Conservation (phyloP, 2,797 vertebrate species). For the Nannoperca obscura region DNA sequence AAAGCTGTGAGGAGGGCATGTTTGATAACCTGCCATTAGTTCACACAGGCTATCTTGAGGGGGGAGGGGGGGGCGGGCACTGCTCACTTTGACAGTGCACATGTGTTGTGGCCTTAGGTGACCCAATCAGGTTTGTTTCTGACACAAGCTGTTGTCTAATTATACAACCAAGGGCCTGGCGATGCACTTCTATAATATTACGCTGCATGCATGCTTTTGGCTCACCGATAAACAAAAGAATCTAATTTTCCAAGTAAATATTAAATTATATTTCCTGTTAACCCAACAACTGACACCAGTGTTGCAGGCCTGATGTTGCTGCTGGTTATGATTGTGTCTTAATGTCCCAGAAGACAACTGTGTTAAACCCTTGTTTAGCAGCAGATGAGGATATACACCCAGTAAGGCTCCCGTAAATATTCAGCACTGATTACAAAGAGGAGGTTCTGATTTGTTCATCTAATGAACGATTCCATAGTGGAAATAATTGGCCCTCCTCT, state of each 20-base stretch:
- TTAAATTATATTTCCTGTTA: slow-evolving; percentile 23
- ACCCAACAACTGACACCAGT: slow-evolving; percentile 26
- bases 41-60: neutral
- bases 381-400: slow-evolving; percentile 38
- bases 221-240: slow-evolving; percentile 16
- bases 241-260: slow-evolving; percentile 14
- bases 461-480: slow-evolving; percentile 58
- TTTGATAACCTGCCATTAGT: slow-evolving; percentile 26
- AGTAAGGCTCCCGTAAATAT: slow-evolving; percentile 53
- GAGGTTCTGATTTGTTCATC: slow-evolving; percentile 50
- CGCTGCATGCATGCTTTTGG: neutral
- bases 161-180: slow-evolving; percentile 1
- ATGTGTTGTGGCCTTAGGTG: slow-evolving; percentile 5
- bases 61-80: neutral
- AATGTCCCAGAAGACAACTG: slow-evolving; percentile 39
- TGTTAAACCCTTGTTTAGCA: slow-evolving; percentile 40
- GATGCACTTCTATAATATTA: neutral
- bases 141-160: slow-evolving; percentile 24
- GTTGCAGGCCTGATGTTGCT: slow-evolving; percentile 8
- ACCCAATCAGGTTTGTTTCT: neutral
- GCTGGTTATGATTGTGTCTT: slow-evolving; percentile 27
- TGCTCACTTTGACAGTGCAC: slow-evolving; percentile 36
- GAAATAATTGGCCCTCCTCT: slow-evolving; percentile 52
- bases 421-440: slow-evolving; percentile 44
- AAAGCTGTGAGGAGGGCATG: slow-evolving; percentile 1